Base-by-base conservation (phyloP, 2,888 invertebrate species). In the Neoscelio sp. region DNA sequence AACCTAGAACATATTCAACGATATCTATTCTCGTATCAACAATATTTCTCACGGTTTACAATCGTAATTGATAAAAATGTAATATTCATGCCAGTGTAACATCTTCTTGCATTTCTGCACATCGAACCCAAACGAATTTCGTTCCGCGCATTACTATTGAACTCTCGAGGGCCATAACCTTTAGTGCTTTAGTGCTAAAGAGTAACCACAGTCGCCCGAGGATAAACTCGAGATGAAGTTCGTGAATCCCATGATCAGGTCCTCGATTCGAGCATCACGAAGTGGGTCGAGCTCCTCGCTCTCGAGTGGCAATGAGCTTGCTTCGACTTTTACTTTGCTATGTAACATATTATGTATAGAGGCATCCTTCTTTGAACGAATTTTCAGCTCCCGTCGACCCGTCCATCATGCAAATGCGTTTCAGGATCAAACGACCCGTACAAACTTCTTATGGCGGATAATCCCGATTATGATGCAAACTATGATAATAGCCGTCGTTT, bases 181-280 rank as follows among this genome's bases (percentile, higher is more conserved):
- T 71, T 71, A 38, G 71, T 54, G 54, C 62, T 62, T 71, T 62
- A 62, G 71, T 62, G 30, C 62, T 62, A 74, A 74, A 65, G 74
- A 74, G 65, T 67, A 74, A 60, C 56, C 54, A 44, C 74, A 64
- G 65, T 74, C 56, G 74, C 74, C 74, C 40, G 50, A 44, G 74
- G 74, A 56, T 74, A 74, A 58, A 65, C 56, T 74, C 74, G 65
- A 64, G 74, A 74, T 74, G 74, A 64, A 74, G 74, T 58, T 67
- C 74, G 58, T 60, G 74, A 74, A 74, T 74, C 74, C 52, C 65
- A 54, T 64, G 74, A 65, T 74, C 65, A 12, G 74, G 65, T 60
- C 74, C 74, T 74, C 74, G 65, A 74, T 74, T 74, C 42, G 62
- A 46, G 46, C 62, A 74, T 74, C 74, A 74, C 74, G 74, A 74